Conservation (phyloP, 2,888 invertebrate species). For the Nemurella pictetii region DNA sequence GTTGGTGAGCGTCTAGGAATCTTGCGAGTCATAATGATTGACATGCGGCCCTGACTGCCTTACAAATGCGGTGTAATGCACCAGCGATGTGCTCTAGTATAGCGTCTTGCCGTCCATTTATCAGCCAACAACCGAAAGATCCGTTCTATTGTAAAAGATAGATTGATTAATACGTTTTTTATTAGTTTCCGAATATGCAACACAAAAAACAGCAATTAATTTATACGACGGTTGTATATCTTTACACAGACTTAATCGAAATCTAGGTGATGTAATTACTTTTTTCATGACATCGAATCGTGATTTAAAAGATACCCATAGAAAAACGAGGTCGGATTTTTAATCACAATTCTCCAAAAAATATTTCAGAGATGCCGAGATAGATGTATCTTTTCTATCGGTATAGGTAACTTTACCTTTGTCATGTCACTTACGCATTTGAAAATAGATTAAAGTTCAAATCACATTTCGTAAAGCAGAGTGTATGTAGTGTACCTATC, state of each 20-base stretch:
- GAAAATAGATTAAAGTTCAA: neutral
- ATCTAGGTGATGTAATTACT: neutral
- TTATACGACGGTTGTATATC: neutral
- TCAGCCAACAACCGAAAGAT: conserved; percentile 7
- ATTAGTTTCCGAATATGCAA: neutral
- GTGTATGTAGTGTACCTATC: neutral
- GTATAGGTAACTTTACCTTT: neutral
- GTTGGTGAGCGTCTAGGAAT: neutral
- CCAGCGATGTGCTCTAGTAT: neutral
- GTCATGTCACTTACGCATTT: neutral
- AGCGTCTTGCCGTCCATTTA: neutral
- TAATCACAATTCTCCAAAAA: neutral
- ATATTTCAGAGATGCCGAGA: neutral
- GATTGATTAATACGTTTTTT: conserved; percentile 15
- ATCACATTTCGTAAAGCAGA: too few species aligned
- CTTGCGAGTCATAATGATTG: neutral
- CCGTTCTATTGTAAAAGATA: conserved; percentile 11
- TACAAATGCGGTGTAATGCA: neutral
- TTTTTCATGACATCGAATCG: neutral
- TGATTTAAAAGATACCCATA: neutral
- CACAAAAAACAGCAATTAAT: conserved; percentile 17
- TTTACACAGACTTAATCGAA: conserved; percentile 3
- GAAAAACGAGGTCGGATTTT: neutral
- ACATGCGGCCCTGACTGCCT: neutral
- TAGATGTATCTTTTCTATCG: neutral